Conservation (phyloP, 2,797 vertebrate genomes). For the Acropternis orthonyx region DNA sequence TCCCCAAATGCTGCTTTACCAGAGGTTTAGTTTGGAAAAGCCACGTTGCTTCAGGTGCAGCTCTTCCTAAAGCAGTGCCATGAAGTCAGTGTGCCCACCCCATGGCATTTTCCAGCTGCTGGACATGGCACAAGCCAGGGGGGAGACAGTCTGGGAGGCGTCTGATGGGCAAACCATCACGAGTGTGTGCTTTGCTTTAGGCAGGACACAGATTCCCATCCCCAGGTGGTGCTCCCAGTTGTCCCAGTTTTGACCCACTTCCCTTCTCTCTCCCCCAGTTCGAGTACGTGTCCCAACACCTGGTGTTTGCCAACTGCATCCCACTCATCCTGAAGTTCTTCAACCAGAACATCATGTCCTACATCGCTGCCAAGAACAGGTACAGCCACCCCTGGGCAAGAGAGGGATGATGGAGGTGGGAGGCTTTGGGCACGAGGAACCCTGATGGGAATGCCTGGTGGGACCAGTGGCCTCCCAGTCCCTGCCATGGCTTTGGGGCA, state of each 20-base stretch:
- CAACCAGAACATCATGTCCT: slow-evolving; percentile 99
- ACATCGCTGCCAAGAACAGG: slow-evolving; percentile 98
- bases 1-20: not conserved
- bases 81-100: not conserved
- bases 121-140: not conserved
- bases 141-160: not conserved
- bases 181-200: not conserved
- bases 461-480: not conserved
- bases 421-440: not conserved
- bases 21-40: not conserved
- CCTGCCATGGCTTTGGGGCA: fast-evolving
- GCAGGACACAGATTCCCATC: not conserved
- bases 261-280: slow-evolving; percentile 80
- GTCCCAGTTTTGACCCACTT: not conserved
- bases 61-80: not conserved
- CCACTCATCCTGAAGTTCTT: slow-evolving; percentile 99
- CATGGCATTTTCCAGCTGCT: not conserved
- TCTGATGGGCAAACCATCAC: not conserved
- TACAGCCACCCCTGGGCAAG: slow-evolving; percentile 34
- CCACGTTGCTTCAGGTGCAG: not conserved
- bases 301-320: slow-evolving; percentile 99
- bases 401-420: not conserved
- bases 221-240: not conserved
- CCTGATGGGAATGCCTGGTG: fast-evolving
- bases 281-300: slow-evolving; percentile 93